phyloP scores from a whole-genome alignment of 2,888 invertebrate genomes.

The Melipona bicolor region DNA sequence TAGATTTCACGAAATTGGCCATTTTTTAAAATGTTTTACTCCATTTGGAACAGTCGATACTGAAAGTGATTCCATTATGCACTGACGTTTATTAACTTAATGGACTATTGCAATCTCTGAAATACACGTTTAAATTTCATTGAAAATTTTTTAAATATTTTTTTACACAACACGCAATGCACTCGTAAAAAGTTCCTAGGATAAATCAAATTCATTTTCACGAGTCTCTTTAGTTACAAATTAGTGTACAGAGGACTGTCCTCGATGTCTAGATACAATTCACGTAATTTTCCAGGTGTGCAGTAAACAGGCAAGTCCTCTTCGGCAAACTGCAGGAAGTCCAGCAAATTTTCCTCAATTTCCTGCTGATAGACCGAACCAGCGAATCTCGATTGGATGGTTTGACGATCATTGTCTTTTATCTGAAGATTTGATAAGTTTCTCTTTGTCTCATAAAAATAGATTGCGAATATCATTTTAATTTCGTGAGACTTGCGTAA shows the following conservation, averaged over 20 bases:
- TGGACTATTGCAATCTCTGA: no score
- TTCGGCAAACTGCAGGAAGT: conserved; percentile 71
- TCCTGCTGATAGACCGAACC: conserved; percentile 71
- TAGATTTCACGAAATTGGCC: no score
- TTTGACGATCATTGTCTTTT: conserved; percentile 57
- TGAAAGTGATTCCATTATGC: no score
- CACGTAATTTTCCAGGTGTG: conserved; percentile 65
- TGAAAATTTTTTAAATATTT: background rate
- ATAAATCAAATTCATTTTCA: background rate
- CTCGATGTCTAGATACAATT: conserved; percentile 57
- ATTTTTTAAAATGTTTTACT: no score
- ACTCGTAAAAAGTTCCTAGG: background rate
- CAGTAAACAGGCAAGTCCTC: conserved; percentile 74
- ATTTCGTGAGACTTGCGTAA: background rate
- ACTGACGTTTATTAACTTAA: no score
- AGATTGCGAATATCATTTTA: background rate
- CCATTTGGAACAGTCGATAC: no score
- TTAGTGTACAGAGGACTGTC: conserved; percentile 58
- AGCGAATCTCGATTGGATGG: conserved; percentile 64
- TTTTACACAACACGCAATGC: background rate
- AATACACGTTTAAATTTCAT: background rate
- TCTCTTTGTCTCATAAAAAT: background rate
- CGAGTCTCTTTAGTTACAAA: conserved; percentile 17
- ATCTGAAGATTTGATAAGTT: conserved; percentile 59
- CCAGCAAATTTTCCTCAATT: conserved; percentile 68